A percentile compares a stretch with the other conserved stretches of the same genome.
Evolutionary conservation across 2,113 vertebrate genomes (phyloP).

Genomic region (Nasalis larvatus): DNA sequence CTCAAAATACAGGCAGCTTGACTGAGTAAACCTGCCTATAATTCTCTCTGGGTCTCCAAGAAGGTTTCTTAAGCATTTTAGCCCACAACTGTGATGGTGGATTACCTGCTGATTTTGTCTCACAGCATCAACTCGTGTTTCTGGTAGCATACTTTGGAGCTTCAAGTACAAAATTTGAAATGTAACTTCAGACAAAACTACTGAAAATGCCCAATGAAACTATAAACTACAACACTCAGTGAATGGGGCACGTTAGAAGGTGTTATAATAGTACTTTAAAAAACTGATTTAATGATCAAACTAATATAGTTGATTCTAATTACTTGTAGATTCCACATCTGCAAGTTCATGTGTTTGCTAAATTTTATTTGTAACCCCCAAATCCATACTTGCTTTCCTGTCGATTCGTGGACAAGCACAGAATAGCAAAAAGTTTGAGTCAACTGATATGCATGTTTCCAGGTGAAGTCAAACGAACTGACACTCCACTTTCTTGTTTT

Average conservation of each 20-base stretch:
- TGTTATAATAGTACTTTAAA: background rate
- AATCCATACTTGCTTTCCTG: background rate
- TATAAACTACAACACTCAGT: background rate
- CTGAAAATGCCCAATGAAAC: background rate
- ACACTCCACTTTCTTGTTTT: background rate
- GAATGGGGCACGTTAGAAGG: background rate
- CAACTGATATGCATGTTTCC: background rate
- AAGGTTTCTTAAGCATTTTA: background rate
- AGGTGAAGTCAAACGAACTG: background rate
- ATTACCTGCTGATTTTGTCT: background rate
- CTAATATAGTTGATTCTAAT: background rate
- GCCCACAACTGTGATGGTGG: background rate
- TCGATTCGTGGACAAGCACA: background rate
- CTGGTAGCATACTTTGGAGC: background rate
- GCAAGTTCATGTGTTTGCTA: background rate
- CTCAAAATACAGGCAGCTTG: background rate
- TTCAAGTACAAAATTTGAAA: background rate
- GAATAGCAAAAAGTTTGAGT: background rate
- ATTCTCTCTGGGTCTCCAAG: background rate
- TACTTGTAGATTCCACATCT: background rate
- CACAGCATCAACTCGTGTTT: background rate
- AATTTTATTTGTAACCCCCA: background rate
- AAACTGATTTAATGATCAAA: background rate
- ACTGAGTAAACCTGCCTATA: background rate
- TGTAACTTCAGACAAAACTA: slow-evolving; percentile 2